Evolutionary conservation across 2,113 vertebrate species (phyloP).

Genomic region (Gracilinanus agilis): DNA sequence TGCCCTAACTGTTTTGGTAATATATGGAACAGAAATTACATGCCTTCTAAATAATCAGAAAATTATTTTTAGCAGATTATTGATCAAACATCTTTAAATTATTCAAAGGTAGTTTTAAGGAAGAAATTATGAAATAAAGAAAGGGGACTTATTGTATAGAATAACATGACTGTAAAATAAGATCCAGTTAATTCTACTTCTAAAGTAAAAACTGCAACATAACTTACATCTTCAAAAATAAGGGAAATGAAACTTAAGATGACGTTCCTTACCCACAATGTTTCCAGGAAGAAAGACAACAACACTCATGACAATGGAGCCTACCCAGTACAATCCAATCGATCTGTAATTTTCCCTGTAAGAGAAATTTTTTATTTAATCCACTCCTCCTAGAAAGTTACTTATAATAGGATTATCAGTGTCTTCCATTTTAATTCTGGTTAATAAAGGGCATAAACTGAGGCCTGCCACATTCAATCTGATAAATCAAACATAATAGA

Average conservation of each 20-base stretch:
- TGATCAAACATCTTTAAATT: not conserved
- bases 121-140: not conserved
- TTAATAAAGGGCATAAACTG: not conserved
- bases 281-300: constrained; percentile 96
- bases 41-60: not conserved
- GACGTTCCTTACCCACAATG: constrained; percentile 91
- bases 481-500: not conserved
- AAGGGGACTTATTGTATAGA: constrained; percentile 11
- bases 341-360: constrained; percentile 93
- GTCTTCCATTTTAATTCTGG: not conserved
- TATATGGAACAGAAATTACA: not conserved
- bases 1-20: not conserved
- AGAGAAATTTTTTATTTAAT: constrained; percentile 64
- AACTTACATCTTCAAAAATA: constrained; percentile 30
- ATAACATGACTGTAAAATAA: not conserved
- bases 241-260: constrained; percentile 46
- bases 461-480: not conserved
- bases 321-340: constrained; percentile 96
- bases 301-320: constrained; percentile 93
- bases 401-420: not conserved
- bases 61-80: constrained; percentile 1
- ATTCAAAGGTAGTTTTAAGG: constrained; percentile 17
- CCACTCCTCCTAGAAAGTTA: constrained; percentile 3
- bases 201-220: constrained; percentile 3
- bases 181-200: constrained; percentile 14